Percentiles rank a stretch among this genome's conserved stretches.
phyloP scores from a whole-genome alignment of 2,888 invertebrate species.

The Erebia aethiops region DNA sequence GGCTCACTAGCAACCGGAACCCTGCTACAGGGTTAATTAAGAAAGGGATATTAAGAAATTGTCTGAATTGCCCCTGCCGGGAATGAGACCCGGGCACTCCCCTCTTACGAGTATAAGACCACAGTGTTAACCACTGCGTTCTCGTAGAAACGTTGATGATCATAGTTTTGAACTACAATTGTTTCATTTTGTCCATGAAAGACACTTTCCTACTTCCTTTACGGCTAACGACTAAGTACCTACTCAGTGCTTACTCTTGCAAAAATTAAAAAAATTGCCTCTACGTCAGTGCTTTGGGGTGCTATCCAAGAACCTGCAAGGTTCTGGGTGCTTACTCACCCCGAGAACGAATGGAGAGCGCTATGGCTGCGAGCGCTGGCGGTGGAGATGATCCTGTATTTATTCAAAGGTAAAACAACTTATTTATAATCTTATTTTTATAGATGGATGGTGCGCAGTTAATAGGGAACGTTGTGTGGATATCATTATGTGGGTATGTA shows the following conservation, averaged over 20 bases:
- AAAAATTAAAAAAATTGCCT: not conserved
- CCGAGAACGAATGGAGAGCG: constrained; percentile 72
- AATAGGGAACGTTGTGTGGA: too few relatives aligned
- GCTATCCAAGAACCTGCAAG: not conserved
- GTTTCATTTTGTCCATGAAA: not conserved
- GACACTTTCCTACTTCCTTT: not conserved
- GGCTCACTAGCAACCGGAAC: too few relatives aligned
- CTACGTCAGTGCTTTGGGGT: constrained; percentile 8
- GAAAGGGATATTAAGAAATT: too few relatives aligned
- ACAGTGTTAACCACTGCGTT: not conserved
- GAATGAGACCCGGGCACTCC: too few relatives aligned
- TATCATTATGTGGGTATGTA: not conserved
- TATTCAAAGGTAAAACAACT: not conserved
- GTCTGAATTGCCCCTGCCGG: too few relatives aligned
- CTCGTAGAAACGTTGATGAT: not conserved
- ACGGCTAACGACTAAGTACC: too few relatives aligned
- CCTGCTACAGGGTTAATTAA: too few relatives aligned
- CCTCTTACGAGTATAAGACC: too few relatives aligned
- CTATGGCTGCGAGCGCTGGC: constrained; percentile 67
- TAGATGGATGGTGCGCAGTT: not conserved
- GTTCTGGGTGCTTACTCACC: constrained; percentile 60
- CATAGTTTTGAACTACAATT: not conserved
- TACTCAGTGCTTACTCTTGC: not conserved
- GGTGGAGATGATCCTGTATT: constrained; percentile 43
- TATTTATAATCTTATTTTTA: not conserved